phyloP scores from a whole-genome alignment of 2,888 invertebrate genomes.

The Sisyra terminalis region DNA sequence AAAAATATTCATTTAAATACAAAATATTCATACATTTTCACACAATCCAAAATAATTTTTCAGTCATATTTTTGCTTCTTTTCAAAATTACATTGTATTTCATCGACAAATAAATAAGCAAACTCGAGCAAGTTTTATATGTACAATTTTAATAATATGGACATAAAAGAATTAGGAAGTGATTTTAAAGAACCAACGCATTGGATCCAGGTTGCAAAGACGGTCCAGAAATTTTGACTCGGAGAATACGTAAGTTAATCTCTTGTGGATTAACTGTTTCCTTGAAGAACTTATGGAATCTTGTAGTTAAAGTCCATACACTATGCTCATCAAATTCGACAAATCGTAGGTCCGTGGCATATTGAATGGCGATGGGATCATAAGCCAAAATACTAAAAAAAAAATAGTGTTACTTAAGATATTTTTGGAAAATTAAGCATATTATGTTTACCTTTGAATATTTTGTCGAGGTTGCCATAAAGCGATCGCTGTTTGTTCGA shows the following conservation, averaged over 20 bases:
- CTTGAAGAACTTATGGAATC: constrained; percentile 67
- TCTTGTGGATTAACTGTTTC: constrained; percentile 48
- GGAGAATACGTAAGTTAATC: constrained; percentile 56
- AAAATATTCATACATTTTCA: too few species aligned
- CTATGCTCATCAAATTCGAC: constrained; percentile 48
- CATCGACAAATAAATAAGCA: too few species aligned
- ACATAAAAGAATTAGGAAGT: not conserved
- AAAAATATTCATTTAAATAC: too few species aligned
- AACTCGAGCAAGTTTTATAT: not conserved
- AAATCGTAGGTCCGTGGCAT: constrained; percentile 59
- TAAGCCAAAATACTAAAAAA: constrained; percentile 46
- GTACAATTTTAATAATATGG: too few species aligned
- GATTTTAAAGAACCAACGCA: not conserved
- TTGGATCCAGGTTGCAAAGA: constrained; percentile 20
- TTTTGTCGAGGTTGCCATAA: constrained; percentile 62
- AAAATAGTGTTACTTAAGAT: constrained; percentile 2
- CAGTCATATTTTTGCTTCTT: too few species aligned
- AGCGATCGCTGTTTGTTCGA: constrained; percentile 65
- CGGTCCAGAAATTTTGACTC: constrained; percentile 31
- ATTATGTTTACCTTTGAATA: constrained; percentile 41
- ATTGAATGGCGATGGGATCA: constrained; percentile 56
- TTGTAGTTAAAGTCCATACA: constrained; percentile 56
- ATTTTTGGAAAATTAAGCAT: not conserved
- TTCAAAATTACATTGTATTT: too few species aligned
- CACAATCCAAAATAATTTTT: too few species aligned